Percentiles rank a stretch among this genome's conserved stretches.
Evolutionary conservation across 2,113 vertebrate genomes (phyloP).

Genomic region (Phaethon lepturus): DNA sequence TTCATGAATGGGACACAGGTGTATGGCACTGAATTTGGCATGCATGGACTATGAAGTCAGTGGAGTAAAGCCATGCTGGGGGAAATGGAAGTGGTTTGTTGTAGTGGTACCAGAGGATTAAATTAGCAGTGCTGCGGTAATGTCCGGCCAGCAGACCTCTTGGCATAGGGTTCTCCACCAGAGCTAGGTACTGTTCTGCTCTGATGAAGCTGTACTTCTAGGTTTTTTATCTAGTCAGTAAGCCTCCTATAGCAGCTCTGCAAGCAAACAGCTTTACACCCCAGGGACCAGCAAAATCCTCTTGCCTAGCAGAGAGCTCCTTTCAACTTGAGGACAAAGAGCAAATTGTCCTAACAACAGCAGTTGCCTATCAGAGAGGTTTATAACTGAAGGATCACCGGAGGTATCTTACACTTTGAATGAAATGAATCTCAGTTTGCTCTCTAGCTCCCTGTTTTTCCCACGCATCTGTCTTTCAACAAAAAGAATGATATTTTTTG

Average conservation of each 20-base stretch:
- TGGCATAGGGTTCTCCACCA: neutral
- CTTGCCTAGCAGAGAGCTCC: neutral
- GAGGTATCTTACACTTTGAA: neutral
- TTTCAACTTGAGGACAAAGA: neutral
- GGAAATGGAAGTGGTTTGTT: neutral
- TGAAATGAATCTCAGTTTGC: neutral
- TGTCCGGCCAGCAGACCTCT: neutral
- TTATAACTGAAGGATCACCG: neutral
- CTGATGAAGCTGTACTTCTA: neutral
- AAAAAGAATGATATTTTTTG: neutral
- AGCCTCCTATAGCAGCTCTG: neutral
- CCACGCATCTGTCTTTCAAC: fast-evolving
- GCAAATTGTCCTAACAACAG: neutral
- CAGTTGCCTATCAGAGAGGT: neutral
- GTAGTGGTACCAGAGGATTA: neutral
- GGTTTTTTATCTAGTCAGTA: neutral
- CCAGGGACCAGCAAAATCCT: neutral
- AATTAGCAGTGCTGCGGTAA: neutral
- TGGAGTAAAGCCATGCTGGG: neutral
- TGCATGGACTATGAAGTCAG: fast-evolving
- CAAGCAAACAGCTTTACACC: neutral
- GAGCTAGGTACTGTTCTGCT: neutral
- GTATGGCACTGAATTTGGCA: too few relatives aligned
- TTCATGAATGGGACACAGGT: neutral
- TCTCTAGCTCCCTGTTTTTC: neutral